Base-by-base conservation (phyloP, 2,113 vertebrate species). In the Herpetotheres cachinnans region DNA sequence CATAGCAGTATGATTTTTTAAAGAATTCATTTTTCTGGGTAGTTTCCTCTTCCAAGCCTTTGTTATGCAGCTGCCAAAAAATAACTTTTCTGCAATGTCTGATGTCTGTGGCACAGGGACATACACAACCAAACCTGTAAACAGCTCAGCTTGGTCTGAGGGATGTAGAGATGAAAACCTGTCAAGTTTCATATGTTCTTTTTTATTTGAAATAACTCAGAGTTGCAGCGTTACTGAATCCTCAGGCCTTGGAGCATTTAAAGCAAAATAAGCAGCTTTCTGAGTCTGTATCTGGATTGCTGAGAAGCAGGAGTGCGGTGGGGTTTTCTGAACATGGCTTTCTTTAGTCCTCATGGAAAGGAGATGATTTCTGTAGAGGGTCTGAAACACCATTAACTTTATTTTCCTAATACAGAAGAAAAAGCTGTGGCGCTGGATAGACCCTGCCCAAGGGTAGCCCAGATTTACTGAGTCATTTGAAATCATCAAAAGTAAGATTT, bases 261-360 rank as follows among this genome's bases (percentile, higher is more conserved):
- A 46, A 62, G 58, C 3, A 22, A 70, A 42, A 67, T 10, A 2
- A 62, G 30, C 26, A 47, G 14, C 40, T 79, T 49, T 82, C 54
- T 27, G 22, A 44, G 40, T 6, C 16, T 44, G 27, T 36, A 7
- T n/a, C 44, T 42, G 47, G 42, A 11, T 29, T 32, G 6, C 76
- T 54, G 49, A 52, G 71, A 69, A 24, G 20, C 32, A 46, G 49
- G 29, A 62, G 34, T 0, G 3, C 26, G 38, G 24, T 0, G 1
- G 16, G 47, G 25, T 46, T 62, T 73, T 82, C 65, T 62, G 46
- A 49, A 67, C 0, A 0, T 36, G 86, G 14, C 19, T 90, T 93
- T 56, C 15, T 11, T 62, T 25, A 9, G 11, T 20, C 6, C 8
- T 52, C 54, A 36, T 21, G 21, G 36, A 62, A 67, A 66, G 17